Conservation (phyloP, 1,140 invertebrate genomes). For the Anoplolepis gracilipes region DNA sequence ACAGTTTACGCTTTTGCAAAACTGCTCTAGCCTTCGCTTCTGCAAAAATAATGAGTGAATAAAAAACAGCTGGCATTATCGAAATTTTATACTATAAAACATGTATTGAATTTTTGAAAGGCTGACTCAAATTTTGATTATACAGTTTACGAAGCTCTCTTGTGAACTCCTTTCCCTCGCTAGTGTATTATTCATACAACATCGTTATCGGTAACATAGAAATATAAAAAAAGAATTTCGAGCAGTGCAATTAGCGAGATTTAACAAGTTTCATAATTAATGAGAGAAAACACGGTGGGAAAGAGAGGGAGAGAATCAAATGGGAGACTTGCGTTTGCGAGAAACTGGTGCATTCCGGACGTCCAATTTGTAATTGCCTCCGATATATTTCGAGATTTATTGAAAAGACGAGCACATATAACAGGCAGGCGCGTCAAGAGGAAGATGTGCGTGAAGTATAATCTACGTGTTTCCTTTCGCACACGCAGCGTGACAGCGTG, state of each 20-base stretch:
- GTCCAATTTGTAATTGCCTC: slow-evolving; percentile 28
- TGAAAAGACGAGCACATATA: background rate
- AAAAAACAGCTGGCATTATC: background rate
- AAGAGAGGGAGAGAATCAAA: background rate
- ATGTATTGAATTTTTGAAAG: background rate
- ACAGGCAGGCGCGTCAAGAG: background rate
- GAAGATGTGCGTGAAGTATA: background rate
- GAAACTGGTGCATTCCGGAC: background rate
- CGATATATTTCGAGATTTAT: slow-evolving; percentile 23
- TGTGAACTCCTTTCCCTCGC: background rate
- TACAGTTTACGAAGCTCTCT: background rate
- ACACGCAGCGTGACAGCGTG: background rate
- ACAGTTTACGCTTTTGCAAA: background rate
- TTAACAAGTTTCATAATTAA: slow-evolving; percentile 24
- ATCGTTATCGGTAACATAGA: background rate
- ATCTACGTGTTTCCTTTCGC: slow-evolving; percentile 45
- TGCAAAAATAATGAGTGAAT: background rate
- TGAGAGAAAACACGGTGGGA: slow-evolving; percentile 37
- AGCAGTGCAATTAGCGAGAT: background rate
- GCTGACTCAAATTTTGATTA: background rate
- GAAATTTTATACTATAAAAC: background rate
- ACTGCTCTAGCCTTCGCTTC: background rate
- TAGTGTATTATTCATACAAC: background rate
- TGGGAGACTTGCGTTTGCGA: background rate
- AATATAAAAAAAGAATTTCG: background rate